Conservation (phyloP, 2,888 invertebrate genomes). For the Pseudococcus longispinus region DNA sequence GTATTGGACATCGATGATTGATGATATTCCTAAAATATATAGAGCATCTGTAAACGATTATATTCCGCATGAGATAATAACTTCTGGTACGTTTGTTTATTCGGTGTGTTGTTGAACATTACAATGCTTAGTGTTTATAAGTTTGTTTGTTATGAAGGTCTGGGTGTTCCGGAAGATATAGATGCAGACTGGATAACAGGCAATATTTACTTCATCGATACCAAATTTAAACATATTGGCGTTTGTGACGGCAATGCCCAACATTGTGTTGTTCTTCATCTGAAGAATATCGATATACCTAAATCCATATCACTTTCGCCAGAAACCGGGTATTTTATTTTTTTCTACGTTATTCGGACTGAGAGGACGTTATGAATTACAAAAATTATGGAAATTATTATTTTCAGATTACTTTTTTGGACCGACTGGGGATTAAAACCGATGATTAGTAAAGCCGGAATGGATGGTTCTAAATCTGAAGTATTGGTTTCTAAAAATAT, state of each 20-base stretch:
- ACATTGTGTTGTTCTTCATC: constrained; percentile 72
- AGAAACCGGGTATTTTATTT: constrained; percentile 67
- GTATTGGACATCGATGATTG: constrained; percentile 80
- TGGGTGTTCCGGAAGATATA: constrained; percentile 77
- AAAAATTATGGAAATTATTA: not conserved
- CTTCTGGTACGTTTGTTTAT: constrained; percentile 61
- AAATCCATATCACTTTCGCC: constrained; percentile 76
- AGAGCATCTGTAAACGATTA: constrained; percentile 71
- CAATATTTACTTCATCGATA: constrained; percentile 84
- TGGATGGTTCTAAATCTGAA: constrained; percentile 79
- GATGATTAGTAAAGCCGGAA: constrained; percentile 78
- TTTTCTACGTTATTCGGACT: not conserved
- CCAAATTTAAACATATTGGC: constrained; percentile 73
- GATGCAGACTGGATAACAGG: constrained; percentile 80
- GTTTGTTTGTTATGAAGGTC: constrained; percentile 63
- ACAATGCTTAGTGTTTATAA: not conserved
- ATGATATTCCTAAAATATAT: constrained; percentile 76
- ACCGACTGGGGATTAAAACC: constrained; percentile 82
- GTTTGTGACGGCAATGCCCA: constrained; percentile 76
- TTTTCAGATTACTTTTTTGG: constrained; percentile 83
- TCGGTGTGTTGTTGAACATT: not conserved
- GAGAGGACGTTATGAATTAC: no score
- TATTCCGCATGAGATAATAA: constrained; percentile 67
- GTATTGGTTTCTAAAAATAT: constrained; percentile 72
- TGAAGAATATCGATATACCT: constrained; percentile 71